Conservation (phyloP, 2,113 vertebrate species). For the Eulemur rufifrons region DNA sequence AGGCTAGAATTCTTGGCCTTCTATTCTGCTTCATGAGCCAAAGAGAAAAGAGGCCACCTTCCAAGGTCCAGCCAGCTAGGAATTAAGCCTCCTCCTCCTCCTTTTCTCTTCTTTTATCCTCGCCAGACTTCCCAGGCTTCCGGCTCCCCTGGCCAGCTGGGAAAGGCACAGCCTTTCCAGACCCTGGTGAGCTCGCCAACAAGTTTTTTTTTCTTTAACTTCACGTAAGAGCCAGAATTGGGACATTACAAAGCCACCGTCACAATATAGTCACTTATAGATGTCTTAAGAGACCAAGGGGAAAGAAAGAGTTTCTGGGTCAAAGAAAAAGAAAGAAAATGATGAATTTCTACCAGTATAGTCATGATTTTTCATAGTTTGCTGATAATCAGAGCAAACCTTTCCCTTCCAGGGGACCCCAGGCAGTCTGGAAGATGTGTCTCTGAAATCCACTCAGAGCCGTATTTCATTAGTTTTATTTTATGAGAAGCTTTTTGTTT, state of each 20-base stretch:
- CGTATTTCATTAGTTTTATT: slow-evolving; percentile 48
- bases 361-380: slow-evolving; percentile 24
- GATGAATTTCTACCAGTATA: neutral
- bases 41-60: slow-evolving; percentile 73
- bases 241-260: slow-evolving; percentile 32
- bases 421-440: neutral
- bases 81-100: slow-evolving; percentile 58
- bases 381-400: slow-evolving; percentile 45
- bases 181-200: slow-evolving; percentile 60
- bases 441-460: slow-evolving; percentile 30
- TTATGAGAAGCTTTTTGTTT: slow-evolving; percentile 46
- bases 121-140: slow-evolving; percentile 65
- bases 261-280: slow-evolving; percentile 39
- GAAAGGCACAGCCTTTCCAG: slow-evolving; percentile 74
- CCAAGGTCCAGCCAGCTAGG: slow-evolving; percentile 69
- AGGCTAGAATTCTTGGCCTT: slow-evolving; percentile 81
- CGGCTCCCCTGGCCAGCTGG: slow-evolving; percentile 67
- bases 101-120: slow-evolving; percentile 17
- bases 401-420: slow-evolving; percentile 28
- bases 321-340: neutral
- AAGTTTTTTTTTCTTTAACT: slow-evolving; percentile 59
- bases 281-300: slow-evolving; percentile 29
- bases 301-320: slow-evolving; percentile 34
- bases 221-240: neutral
- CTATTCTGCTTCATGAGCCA: slow-evolving; percentile 65